Percentiles rank a stretch among this genome's conserved stretches.
phyloP scores from a whole-genome alignment of 2,797 vertebrate species.

The Acanthis flammea region DNA sequence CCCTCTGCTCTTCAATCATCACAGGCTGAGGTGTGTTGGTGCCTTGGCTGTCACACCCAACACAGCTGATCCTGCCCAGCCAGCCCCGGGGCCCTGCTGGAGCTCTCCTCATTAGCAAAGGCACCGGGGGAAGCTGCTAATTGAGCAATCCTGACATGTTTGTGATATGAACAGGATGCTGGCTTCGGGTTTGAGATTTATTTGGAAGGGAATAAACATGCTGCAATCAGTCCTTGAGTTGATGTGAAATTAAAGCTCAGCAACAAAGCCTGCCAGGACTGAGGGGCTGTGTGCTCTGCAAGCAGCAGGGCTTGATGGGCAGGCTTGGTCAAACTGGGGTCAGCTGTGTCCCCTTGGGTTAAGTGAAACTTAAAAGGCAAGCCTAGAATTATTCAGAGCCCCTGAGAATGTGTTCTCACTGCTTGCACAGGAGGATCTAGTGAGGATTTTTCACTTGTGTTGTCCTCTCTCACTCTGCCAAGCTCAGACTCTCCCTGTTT shows the following conservation, averaged over 20 bases:
- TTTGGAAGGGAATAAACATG: not conserved
- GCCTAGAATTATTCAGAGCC: not conserved
- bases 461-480: not conserved
- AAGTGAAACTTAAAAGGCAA: not conserved
- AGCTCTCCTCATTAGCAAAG: not conserved
- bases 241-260: not conserved
- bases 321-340: not conserved
- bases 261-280: fast-evolving
- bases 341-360: not conserved
- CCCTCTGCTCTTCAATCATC: not conserved
- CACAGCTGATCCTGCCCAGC: not conserved
- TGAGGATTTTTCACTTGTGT: not conserved
- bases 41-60: not conserved
- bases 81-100: not conserved
- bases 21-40: fast-evolving
- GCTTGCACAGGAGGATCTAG: not conserved
- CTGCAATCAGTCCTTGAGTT: not conserved
- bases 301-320: not conserved
- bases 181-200: not conserved
- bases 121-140: not conserved
- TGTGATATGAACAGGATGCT: not conserved
- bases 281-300: not conserved
- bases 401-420: not conserved
- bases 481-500: not conserved
- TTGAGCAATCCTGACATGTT: not conserved